Evolutionary conservation across 1,140 invertebrate species (phyloP).

Genomic region (Saccostrea echinata): DNA sequence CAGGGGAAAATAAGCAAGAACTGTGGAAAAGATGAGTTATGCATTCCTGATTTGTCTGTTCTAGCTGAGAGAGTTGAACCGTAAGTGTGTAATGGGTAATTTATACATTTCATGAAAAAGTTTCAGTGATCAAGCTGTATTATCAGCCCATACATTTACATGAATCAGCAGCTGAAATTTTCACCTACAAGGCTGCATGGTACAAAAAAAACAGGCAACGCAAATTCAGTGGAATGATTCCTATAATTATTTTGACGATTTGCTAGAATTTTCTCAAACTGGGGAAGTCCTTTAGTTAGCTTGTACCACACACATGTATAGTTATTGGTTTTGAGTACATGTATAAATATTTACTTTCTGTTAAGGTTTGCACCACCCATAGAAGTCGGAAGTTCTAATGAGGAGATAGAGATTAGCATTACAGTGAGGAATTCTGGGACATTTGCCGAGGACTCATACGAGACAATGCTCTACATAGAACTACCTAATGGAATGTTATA

Average conservation of each 20-base stretch:
- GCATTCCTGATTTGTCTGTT: constrained; percentile 89
- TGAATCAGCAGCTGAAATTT: no score
- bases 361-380: constrained; percentile 64
- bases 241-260: no score
- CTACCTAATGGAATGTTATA: constrained; percentile 87
- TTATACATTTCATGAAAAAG: neutral
- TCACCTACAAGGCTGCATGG: no score
- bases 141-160: neutral
- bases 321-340: no score
- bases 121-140: neutral
- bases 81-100: constrained; percentile 42
- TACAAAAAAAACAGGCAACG: no score
- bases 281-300: no score
- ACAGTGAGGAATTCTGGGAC: constrained; percentile 53
- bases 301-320: no score
- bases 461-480: constrained; percentile 89
- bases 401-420: constrained; percentile 88
- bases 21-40: constrained; percentile 94
- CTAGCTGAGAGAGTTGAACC: constrained; percentile 47
- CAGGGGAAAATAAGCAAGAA: constrained; percentile 90
- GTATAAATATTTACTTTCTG: neutral
- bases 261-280: no score
- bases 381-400: constrained; percentile 87
- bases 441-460: constrained; percentile 92
- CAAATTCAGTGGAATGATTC: no score